These are phyloP conservation scores for Anser cygnoides DNA, from an alignment of 2,113 vertebrate species.

Conservation along the genomic window DNA sequence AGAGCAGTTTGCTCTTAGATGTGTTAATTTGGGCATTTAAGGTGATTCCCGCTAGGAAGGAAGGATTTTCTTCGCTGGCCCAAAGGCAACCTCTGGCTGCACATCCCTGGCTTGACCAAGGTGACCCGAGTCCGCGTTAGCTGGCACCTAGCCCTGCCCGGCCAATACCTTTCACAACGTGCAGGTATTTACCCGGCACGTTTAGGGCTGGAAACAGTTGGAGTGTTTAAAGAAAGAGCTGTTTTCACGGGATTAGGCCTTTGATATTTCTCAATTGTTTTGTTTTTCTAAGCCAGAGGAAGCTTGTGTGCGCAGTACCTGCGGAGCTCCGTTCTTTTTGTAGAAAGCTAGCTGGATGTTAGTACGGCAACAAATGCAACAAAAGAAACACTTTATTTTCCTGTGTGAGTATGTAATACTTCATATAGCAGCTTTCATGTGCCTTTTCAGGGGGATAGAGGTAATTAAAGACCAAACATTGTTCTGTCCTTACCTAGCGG, in stretches of 20 bases:
- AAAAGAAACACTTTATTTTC: not conserved
- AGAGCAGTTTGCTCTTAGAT: not conserved
- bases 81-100: not conserved
- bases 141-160: not conserved
- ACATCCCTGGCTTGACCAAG: not conserved
- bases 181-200: too few relatives aligned
- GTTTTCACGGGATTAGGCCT: not conserved
- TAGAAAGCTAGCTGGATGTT: not conserved
- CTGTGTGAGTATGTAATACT: not conserved
- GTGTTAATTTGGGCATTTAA: not conserved
- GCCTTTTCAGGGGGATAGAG: not conserved
- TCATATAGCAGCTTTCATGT: not conserved
- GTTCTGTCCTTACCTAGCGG: not conserved
- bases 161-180: too few relatives aligned
- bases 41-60: not conserved
- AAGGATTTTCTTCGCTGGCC: not conserved
- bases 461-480: not conserved
- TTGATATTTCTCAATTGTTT: not conserved
- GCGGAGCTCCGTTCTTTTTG: not conserved
- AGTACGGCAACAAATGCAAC: not conserved
- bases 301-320: not conserved
- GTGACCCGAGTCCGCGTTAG: too few relatives aligned
- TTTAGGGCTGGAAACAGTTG: not conserved
- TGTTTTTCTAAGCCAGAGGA: not conserved
- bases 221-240: not conserved